Conservation (phyloP, 2,888 invertebrate genomes). For the Lottia gigantea region DNA sequence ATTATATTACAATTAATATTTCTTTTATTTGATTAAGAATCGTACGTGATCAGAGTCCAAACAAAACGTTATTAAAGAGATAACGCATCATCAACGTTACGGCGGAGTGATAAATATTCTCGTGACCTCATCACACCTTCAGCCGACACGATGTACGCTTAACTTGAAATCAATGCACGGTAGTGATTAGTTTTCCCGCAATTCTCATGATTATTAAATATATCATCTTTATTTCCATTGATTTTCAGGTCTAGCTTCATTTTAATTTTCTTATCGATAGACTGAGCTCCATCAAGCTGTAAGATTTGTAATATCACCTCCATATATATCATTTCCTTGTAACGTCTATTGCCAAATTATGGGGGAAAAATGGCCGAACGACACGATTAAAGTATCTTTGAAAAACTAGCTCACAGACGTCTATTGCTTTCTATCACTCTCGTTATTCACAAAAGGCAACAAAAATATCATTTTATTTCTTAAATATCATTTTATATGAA, state of each 20-base stretch:
- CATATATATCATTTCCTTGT: background rate
- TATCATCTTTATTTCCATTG: constrained; percentile 8
- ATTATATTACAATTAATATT: too few relatives aligned
- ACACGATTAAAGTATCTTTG: background rate
- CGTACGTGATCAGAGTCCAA: too few relatives aligned
- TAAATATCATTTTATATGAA: background rate
- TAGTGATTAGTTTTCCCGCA: constrained; percentile 10
- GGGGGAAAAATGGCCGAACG: background rate
- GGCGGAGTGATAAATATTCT: constrained; percentile 8
- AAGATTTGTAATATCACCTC: background rate
- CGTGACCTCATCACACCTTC: background rate
- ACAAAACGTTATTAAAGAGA: background rate
- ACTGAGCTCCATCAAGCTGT: background rate
- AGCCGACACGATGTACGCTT: constrained; percentile 8
- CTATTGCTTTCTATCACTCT: background rate
- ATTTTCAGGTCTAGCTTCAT: background rate
- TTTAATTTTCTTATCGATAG: constrained; percentile 9
- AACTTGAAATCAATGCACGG: constrained; percentile 11
- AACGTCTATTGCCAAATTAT: background rate
- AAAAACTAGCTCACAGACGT: background rate
- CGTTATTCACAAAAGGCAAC: background rate
- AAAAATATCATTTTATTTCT: constrained; percentile 4
- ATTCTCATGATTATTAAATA: constrained; percentile 3
- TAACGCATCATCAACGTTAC: background rate
- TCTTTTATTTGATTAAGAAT: too few relatives aligned